phyloP scores from a whole-genome alignment of 2,113 vertebrate species.

The Emydocephalus ijimae region DNA sequence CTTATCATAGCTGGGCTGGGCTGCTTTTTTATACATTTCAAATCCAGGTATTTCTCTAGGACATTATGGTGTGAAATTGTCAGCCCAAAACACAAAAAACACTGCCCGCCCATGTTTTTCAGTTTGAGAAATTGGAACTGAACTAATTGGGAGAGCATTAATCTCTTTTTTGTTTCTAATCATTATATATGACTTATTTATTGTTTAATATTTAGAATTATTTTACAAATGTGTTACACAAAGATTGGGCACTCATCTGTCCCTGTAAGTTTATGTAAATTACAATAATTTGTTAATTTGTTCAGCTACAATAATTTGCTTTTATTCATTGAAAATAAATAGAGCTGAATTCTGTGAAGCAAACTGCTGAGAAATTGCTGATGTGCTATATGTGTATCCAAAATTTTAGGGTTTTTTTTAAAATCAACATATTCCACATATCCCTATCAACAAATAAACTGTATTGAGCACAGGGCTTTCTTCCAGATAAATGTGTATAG shows the following conservation, averaged over 20 bases:
- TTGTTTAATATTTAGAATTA: neutral
- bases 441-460: neutral
- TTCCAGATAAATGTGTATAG: neutral
- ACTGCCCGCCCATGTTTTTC: neutral
- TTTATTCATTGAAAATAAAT: neutral
- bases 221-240: neutral
- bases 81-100: neutral
- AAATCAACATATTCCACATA: neutral
- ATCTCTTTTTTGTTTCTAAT: neutral
- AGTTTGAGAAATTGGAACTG: neutral
- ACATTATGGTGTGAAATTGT: neutral
- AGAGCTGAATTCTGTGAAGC: neutral
- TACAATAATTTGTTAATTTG: neutral
- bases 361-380: neutral
- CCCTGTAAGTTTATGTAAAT: neutral
- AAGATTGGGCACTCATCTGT: neutral
- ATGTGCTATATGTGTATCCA: neutral
- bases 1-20: conserved; percentile 75
- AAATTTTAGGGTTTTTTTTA: neutral
- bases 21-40: conserved; percentile 1
- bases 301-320: neutral
- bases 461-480: neutral
- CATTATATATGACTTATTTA: neutral
- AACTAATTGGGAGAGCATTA: neutral
- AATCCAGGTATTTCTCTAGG: neutral